Conservation (phyloP, 2,888 invertebrate genomes). For the Priocnemis perturbator region DNA sequence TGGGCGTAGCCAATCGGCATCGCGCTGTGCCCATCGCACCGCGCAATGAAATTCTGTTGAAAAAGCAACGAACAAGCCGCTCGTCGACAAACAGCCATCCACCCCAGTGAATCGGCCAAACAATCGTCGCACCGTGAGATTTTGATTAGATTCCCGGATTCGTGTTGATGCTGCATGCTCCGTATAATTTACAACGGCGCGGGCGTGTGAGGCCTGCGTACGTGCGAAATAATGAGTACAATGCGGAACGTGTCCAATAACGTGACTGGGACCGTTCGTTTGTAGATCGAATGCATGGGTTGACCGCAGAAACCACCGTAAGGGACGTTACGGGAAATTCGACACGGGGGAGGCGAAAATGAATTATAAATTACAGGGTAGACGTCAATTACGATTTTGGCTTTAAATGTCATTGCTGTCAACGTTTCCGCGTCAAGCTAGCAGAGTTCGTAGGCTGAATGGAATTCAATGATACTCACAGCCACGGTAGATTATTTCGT, state of each 20-base stretch:
- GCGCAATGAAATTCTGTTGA: too few species aligned
- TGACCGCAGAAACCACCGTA: slow-evolving; percentile 26
- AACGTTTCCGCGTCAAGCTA: too few species aligned
- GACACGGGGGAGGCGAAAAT: not conserved
- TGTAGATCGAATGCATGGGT: slow-evolving; percentile 47
- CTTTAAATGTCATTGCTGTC: not conserved
- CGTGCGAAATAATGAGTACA: slow-evolving; percentile 53
- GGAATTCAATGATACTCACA: too few species aligned
- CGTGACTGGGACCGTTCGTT: slow-evolving; percentile 36
- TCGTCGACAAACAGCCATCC: slow-evolving; percentile 33
- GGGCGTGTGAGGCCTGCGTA: slow-evolving; percentile 22
- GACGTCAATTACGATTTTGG: slow-evolving; percentile 21
- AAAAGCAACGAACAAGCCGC: too few species aligned
- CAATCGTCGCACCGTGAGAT: slow-evolving; percentile 46
- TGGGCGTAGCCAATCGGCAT: too few species aligned
- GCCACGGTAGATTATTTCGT: too few species aligned
- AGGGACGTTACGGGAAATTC: slow-evolving; percentile 21
- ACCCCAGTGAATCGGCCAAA: slow-evolving; percentile 26
- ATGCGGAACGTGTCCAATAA: slow-evolving; percentile 49
- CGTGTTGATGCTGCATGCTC: slow-evolving; percentile 40
- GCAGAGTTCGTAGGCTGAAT: too few species aligned
- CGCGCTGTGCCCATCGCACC: too few species aligned
- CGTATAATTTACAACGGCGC: slow-evolving; percentile 46
- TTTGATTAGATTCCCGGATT: slow-evolving; percentile 54
- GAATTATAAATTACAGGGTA: too few species aligned